Percentiles rank a stretch among this genome's conserved stretches.
Conservation (phyloP, 2,113 vertebrate genomes). For the Rhizomys pruinosus region DNA sequence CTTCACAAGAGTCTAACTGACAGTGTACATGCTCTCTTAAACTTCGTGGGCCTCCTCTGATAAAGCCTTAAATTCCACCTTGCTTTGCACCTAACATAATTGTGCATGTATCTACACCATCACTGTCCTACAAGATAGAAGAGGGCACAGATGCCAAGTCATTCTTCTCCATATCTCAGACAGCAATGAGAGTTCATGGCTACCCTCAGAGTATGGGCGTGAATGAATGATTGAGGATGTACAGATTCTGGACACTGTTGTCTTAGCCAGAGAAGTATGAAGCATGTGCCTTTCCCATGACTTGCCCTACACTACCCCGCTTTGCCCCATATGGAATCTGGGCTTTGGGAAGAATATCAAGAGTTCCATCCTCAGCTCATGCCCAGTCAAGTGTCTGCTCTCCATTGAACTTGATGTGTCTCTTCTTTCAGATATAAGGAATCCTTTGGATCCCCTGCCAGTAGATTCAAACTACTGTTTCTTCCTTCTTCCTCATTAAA, state of each 20-base stretch:
- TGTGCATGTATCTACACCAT: not conserved
- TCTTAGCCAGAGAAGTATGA: not conserved
- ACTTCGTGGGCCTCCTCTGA: not conserved
- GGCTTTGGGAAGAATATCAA: not conserved
- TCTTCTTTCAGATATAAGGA: not conserved
- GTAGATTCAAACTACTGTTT: not conserved
- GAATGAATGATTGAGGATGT: not conserved
- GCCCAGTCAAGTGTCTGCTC: not conserved
- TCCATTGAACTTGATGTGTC: not conserved
- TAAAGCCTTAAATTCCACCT: not conserved
- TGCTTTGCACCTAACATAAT: not conserved
- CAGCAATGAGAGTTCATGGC: not conserved
- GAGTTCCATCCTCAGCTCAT: not conserved
- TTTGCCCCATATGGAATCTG: not conserved
- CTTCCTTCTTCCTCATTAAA: not conserved
- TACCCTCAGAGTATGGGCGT: not conserved
- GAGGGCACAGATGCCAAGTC: not conserved
- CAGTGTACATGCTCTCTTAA: not conserved
- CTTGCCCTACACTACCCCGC: not conserved
- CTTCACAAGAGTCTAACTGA: fast-evolving
- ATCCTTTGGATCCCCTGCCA: not conserved
- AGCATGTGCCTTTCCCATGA: not conserved
- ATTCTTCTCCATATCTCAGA: not conserved
- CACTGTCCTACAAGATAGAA: not conserved
- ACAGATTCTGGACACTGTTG: not conserved